Evolutionary conservation across 2,888 invertebrate genomes (phyloP).

Genomic region (Julus scandinavius): DNA sequence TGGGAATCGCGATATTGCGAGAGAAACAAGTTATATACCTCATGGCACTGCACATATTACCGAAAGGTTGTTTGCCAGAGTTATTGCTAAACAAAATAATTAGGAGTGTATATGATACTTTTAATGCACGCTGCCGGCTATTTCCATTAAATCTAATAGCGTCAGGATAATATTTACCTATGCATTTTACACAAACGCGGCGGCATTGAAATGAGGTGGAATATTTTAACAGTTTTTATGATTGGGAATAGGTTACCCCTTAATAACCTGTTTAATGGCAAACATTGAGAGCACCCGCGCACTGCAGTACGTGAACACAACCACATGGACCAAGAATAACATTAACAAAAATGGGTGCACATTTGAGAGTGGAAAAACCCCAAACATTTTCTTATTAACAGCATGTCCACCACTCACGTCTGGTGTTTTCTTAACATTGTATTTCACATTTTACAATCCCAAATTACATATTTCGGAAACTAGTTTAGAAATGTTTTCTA

Average conservation of each 20-base stretch:
- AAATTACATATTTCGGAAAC: no score
- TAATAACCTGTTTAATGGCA: background rate
- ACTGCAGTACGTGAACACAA: background rate
- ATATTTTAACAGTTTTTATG: background rate
- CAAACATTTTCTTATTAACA: no score
- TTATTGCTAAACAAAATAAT: background rate
- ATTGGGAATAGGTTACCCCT: slow-evolving; percentile 6
- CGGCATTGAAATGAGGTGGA: background rate
- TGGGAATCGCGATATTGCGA: no score
- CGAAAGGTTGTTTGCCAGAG: background rate
- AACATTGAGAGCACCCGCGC: background rate
- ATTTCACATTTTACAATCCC: no score
- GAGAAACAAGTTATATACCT: no score
- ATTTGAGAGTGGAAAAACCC: background rate
- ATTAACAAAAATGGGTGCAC: background rate
- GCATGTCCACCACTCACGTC: no score
- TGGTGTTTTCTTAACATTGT: no score
- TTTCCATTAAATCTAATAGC: slow-evolving; percentile 11
- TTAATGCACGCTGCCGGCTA: background rate
- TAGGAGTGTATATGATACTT: background rate
- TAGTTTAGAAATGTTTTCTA: no score
- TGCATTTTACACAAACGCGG: background rate
- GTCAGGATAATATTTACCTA: slow-evolving; percentile 20
- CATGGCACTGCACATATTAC: no score
- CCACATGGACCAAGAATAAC: background rate